Base-by-base conservation (phyloP, 2,888 invertebrate genomes). In the Corythucha ciliata region DNA sequence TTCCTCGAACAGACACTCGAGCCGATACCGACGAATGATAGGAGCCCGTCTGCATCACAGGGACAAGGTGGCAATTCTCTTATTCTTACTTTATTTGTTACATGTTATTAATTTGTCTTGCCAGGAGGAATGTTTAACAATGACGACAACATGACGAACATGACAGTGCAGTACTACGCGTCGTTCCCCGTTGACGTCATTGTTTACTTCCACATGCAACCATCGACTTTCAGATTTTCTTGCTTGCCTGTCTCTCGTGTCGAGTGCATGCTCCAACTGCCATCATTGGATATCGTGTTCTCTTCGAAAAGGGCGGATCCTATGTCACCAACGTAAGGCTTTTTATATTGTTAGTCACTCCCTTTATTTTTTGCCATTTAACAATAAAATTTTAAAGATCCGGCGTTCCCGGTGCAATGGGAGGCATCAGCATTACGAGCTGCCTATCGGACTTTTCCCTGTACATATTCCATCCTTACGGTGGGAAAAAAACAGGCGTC, bases 151-250 rank as follows among this genome's bases (percentile, higher is more conserved):
- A 50, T 50, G 50, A 40, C 50, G 14, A 50, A 50, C 27, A 50
- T 33, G 26, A 48, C 49, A 2, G 51, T 54, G 2, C 83, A 83
- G 69, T 87, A 86, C 59, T 89, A 89, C 67, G 85, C 90, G 29
- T 91, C 93, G 48, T 96, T 98, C 69, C 97, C 97, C 0, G 94
- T 98, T 1, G 97, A 98, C 71, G 94, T 98, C 21, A 89, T 98
- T 61, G 94, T 98, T 34, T 94, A 94, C 70, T 90, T 98, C 72
- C 90, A 92, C 69, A 94, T 97, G 82, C 93, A 96, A 68, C 94
- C 96, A 1, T 92, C 92, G 49, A 90, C 92, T 0, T 91, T 96
- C 70, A 73, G 96, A 53, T 97, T 98, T 71, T 91, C 90, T 60
- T 96, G 96, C 70, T 75, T 93, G 63, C 96, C 96, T 1, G 88